phyloP scores from a whole-genome alignment of 2,888 invertebrate genomes.

The Agelastica alni region DNA sequence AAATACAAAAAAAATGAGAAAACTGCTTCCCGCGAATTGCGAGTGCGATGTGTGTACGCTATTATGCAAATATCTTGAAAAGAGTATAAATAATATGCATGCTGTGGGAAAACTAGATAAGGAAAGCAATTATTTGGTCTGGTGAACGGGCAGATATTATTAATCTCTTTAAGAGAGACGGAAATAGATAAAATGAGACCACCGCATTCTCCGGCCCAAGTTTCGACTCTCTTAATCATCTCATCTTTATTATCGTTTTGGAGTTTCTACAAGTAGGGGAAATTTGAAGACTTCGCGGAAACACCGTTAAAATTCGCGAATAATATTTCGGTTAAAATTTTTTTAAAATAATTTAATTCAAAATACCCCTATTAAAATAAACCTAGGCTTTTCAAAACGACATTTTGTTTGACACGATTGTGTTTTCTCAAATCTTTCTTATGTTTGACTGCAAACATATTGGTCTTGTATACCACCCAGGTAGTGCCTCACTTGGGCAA shows the following conservation, averaged over 20 bases:
- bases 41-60: conserved; percentile 4
- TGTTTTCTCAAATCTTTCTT: no score
- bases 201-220: conserved; percentile 6
- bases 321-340: no score
- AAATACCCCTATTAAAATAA: no score
- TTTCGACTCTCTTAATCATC: conserved; percentile 30
- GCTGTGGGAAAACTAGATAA: conserved; percentile 34
- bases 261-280: neutral
- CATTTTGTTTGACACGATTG: no score
- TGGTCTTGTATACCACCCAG: no score
- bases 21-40: neutral
- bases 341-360: no score
- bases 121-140: conserved; percentile 40
- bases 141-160: conserved; percentile 37
- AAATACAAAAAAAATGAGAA: neutral
- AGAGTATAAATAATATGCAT: conserved; percentile 25
- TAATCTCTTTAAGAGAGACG: conserved; percentile 21
- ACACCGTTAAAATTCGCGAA: no score
- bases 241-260: conserved; percentile 26
- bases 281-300: neutral
- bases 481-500: no score
- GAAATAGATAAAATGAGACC: neutral
- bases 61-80: conserved; percentile 26
- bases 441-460: no score
- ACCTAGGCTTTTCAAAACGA: no score